Percentiles rank a stretch among this genome's conserved stretches.
phyloP scores from a whole-genome alignment of 2,113 vertebrate species.

The Ageneiosus marmoratus region DNA sequence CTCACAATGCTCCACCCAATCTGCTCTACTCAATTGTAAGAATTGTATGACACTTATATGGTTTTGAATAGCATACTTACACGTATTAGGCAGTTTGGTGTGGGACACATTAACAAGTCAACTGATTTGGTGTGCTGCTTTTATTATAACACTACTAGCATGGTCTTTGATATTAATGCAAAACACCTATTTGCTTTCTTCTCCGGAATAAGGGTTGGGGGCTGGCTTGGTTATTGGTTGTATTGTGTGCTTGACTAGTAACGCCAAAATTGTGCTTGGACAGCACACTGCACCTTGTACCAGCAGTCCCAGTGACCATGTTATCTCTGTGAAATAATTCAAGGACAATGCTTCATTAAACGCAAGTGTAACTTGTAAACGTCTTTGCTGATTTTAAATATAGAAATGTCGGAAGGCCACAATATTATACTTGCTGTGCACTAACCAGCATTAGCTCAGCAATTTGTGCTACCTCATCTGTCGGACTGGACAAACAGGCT shows the following conservation, averaged over 20 bases:
- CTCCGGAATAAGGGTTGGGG: not conserved
- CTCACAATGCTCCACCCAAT: not conserved
- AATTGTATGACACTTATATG: not conserved
- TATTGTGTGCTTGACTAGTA: not conserved
- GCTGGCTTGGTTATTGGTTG: not conserved
- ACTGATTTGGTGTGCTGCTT: not conserved
- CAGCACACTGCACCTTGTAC: not conserved
- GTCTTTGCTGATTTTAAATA: not conserved
- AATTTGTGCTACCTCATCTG: no score
- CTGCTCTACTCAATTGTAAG: not conserved
- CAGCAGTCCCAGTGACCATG: not conserved
- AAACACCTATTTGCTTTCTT: not conserved
- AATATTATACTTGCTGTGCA: no score
- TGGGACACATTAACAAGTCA: not conserved
- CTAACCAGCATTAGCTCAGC: no score
- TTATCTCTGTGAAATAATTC: not conserved
- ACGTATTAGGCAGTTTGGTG: not conserved
- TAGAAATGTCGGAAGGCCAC: not conserved
- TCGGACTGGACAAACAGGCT: no score
- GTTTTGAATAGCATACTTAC: not conserved
- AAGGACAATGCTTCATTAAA: no score
- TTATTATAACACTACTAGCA: not conserved
- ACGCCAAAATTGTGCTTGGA: not conserved
- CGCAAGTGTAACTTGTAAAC: not conserved
- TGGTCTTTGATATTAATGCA: not conserved